A percentile compares a stretch with the other conserved stretches of the same genome.
Evolutionary conservation across 2,888 invertebrate species (phyloP).

Genomic region (Habroteleia sp.): DNA sequence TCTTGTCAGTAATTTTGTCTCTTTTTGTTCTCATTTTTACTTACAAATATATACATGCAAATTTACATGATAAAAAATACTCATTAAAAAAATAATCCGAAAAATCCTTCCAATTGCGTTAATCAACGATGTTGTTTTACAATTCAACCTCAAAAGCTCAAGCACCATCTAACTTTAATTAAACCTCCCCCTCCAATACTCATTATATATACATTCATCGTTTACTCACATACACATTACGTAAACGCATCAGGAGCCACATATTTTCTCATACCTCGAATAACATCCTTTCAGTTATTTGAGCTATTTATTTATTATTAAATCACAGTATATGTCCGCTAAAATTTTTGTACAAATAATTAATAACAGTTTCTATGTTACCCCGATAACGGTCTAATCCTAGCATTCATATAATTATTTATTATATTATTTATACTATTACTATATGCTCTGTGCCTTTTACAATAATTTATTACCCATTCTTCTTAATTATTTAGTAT

Average conservation of each 20-base stretch:
- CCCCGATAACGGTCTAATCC: no score
- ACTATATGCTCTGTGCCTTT: no score
- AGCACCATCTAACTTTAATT: constrained; percentile 23
- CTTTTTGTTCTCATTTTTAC: no score
- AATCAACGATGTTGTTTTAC: constrained; percentile 2
- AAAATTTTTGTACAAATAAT: constrained; percentile 49
- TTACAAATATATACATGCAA: no score
- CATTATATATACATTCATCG: constrained; percentile 20
- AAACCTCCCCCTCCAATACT: constrained; percentile 34
- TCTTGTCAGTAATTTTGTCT: no score
- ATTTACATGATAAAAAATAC: no score
- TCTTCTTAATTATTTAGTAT: no score
- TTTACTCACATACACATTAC: constrained; percentile 10
- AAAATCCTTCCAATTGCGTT: background rate
- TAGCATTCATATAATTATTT: no score
- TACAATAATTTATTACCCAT: no score
- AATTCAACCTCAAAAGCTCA: background rate
- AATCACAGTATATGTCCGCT: constrained; percentile 37
- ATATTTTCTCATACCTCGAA: constrained; percentile 48
- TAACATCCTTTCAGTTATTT: constrained; percentile 50
- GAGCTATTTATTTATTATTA: constrained; percentile 46
- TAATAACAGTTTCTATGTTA: constrained; percentile 29
- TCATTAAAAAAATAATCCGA: no score
- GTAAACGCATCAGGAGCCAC: constrained; percentile 20
- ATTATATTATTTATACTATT: no score